These are phyloP conservation scores for Macroglossus sobrinus DNA, from an alignment of 2,113 vertebrate species.

Conservation along the genomic window DNA sequence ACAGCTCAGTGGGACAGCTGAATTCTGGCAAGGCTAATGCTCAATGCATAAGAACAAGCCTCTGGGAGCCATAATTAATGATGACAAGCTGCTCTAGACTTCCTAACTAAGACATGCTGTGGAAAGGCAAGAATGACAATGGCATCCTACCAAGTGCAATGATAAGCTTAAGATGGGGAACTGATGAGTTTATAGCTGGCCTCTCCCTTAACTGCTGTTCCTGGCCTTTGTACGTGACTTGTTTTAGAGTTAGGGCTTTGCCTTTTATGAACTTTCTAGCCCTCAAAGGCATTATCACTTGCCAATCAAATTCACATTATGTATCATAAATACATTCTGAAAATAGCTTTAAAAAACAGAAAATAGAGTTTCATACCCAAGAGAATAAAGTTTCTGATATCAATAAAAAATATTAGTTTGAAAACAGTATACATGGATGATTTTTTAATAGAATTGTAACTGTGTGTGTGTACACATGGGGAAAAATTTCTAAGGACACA, in stretches of 20 bases:
- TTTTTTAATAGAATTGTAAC: background rate
- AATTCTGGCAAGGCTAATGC: background rate
- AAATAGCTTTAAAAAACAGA: slow-evolving; percentile 26
- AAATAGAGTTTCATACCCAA: background rate
- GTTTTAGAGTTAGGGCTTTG: background rate
- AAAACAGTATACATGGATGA: background rate
- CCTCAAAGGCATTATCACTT: background rate
- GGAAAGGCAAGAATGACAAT: background rate
- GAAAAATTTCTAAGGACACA: background rate
- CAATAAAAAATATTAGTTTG: background rate
- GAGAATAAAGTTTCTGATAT: background rate
- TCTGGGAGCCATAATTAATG: background rate
- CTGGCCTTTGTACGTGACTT: background rate
- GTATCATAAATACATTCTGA: background rate
- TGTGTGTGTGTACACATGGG: background rate
- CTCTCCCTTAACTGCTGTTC: background rate
- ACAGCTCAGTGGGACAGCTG: background rate
- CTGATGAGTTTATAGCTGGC: background rate
- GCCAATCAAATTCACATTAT: background rate
- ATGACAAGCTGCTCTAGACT: background rate
- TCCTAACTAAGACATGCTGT: background rate
- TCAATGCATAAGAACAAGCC: background rate
- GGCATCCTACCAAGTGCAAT: background rate
- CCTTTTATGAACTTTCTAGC: background rate
- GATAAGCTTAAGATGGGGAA: background rate